Base-by-base conservation (phyloP, 2,113 vertebrate genomes). In the Etia nguti region DNA sequence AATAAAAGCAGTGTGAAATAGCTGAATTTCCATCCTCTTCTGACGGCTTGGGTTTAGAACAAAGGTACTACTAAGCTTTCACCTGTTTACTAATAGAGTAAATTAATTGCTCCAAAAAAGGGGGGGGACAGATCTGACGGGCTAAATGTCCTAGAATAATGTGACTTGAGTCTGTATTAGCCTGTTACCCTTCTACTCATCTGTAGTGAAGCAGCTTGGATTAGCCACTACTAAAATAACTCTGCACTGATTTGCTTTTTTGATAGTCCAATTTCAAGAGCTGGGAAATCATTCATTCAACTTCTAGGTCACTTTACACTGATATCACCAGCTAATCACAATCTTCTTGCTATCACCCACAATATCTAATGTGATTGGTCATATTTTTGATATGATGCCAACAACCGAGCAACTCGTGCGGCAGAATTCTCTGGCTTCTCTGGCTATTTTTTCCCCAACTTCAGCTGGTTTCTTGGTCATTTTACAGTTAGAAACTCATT, bases 1-100 rank as follows among this genome's bases (percentile, higher is more conserved):
- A 81, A 90, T 83, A 90, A 91, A 89, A 70, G 83, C 11, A 22
- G 16, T 75, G 48, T 77, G 43, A 88, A 59, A 81, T 11, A 83
- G n/a, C 12, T 68, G 20, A 60, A 56, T 36, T 89, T 13, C 56
- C 34, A 54, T 60, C 68, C 15, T 52, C 29, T 79, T 62, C 46
- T 29, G 4, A 54, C 11, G 10, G 26, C 77, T n/a, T 57, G 20
- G 18, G 16, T 68, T 88, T 54, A 77, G 12, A 31, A 10, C 43
- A 62, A 59, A 81, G 36, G 26, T 34, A 8, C 41, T 4, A 31
- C 18, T 54, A 36, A 24, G 24, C 62, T 65, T 4, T 38, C 29
- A 8, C 15, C 34, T 43, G 48, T 29, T 54, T 12, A 26, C 31
- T 52, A 24, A 41, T 1, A 12, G 0, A 65, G n/a, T 38, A 70